Percentiles rank a stretch among this genome's conserved stretches.
Evolutionary conservation across 2,797 vertebrate genomes (phyloP).

Genomic region (Buceros bicornis): DNA sequence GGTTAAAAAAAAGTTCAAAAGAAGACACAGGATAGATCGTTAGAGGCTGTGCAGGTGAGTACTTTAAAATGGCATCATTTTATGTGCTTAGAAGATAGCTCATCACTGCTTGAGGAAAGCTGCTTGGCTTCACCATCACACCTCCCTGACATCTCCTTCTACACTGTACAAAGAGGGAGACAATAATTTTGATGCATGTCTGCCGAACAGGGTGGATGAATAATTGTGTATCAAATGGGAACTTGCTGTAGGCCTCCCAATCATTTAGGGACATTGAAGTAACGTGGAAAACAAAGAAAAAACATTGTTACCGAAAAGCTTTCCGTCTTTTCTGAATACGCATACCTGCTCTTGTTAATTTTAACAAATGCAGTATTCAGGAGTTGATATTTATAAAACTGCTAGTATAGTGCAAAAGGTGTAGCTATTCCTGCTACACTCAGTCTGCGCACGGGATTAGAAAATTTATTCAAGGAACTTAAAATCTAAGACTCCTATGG

Average conservation of each 20-base stretch:
- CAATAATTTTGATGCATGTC: not conserved
- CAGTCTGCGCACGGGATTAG: not conserved
- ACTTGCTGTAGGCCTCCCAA: not conserved
- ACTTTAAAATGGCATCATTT: not conserved
- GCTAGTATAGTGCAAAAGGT: not conserved
- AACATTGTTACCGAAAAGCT: not conserved
- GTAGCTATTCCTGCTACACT: not conserved
- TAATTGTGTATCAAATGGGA: slow-evolving; percentile 21
- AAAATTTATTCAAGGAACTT: not conserved
- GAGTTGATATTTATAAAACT: not conserved
- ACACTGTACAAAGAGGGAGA: not conserved
- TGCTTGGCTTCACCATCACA: slow-evolving; percentile 6
- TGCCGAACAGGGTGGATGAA: not conserved
- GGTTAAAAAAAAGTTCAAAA: not conserved
- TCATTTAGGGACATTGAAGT: not conserved
- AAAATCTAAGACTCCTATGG: not conserved
- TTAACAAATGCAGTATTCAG: not conserved
- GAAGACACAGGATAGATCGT: not conserved
- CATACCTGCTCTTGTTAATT: not conserved
- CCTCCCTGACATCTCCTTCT: not conserved
- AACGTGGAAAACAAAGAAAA: not conserved
- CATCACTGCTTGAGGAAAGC: not conserved
- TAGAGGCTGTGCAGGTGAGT: not conserved
- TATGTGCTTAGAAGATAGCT: not conserved
- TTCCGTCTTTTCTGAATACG: not conserved